These are phyloP conservation scores for Xylocampa areola DNA, from an alignment of 2,888 invertebrate species.

Conservation along the genomic window DNA sequence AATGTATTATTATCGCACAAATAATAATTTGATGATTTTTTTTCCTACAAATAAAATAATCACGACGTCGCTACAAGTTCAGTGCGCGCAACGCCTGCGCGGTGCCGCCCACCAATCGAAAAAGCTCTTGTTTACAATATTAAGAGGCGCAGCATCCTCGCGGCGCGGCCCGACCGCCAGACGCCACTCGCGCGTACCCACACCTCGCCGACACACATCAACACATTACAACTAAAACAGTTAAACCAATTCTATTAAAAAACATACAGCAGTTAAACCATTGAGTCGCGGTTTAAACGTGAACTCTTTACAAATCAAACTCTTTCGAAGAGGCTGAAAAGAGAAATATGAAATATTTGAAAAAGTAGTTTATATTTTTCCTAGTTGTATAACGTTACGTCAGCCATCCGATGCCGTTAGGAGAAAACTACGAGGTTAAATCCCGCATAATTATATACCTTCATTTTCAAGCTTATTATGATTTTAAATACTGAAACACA, in stretches of 20 bases:
- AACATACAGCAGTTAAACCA: constrained; percentile 7
- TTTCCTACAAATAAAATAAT: constrained; percentile 16
- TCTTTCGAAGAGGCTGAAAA: neutral
- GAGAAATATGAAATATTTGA: constrained; percentile 2
- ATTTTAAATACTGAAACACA: too few species aligned
- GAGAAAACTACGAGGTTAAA: too few species aligned
- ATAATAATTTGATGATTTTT: too few species aligned
- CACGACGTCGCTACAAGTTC: constrained; percentile 69
- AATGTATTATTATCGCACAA: too few species aligned
- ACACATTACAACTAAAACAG: constrained; percentile 19
- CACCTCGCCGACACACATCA: constrained; percentile 33
- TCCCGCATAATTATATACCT: too few species aligned
- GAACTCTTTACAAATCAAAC: neutral
- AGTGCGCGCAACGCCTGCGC: constrained; percentile 74
- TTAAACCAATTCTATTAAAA: constrained; percentile 12
- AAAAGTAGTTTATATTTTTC: neutral
- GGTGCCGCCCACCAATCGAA: constrained; percentile 82
- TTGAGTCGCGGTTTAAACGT: neutral
- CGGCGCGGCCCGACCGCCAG: constrained; percentile 69
- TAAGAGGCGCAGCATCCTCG: constrained; percentile 80
- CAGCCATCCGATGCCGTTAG: neutral
- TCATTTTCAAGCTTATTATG: too few species aligned
- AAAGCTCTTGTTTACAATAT: constrained; percentile 87
- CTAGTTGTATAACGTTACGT: constrained; percentile 1
- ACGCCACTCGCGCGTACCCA: constrained; percentile 62